Evolutionary conservation across 2,113 vertebrate species (phyloP).

Genomic region (Dasypus novemcinctus): DNA sequence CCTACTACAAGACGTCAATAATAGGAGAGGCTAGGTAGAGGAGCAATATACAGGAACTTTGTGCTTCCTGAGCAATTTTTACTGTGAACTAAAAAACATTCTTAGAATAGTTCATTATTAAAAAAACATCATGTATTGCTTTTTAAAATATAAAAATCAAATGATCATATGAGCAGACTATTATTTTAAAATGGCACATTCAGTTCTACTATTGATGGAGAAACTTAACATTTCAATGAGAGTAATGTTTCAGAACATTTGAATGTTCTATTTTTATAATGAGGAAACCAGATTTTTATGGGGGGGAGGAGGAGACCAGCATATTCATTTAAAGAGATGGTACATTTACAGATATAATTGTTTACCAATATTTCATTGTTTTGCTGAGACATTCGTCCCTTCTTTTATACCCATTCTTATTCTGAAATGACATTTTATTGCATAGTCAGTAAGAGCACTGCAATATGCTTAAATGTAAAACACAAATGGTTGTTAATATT

Average conservation of each 20-base stretch:
- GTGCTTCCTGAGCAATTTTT: too few species aligned
- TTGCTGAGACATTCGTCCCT: not conserved
- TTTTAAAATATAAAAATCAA: not conserved
- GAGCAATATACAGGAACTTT: too few species aligned
- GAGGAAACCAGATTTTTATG: constrained; percentile 5
- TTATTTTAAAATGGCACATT: not conserved
- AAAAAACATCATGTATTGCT: too few species aligned
- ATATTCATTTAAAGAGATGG: not conserved
- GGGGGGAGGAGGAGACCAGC: not conserved
- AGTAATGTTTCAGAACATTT: constrained; percentile 37
- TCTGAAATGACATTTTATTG: not conserved
- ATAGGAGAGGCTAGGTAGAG: too few species aligned
- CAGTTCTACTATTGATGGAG: not conserved
- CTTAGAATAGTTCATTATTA: too few species aligned
- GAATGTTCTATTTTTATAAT: constrained; percentile 43
- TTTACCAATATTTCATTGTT: not conserved
- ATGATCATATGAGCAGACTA: not conserved
- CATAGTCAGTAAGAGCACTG: not conserved
- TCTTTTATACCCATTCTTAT: not conserved
- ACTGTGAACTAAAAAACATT: too few species aligned
- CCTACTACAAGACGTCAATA: too few species aligned
- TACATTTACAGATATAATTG: not conserved
- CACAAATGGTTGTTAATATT: not conserved
- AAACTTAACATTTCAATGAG: not conserved
- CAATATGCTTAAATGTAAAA: not conserved